Conservation (phyloP, 2,113 vertebrate species). For the Parotia lawesii region DNA sequence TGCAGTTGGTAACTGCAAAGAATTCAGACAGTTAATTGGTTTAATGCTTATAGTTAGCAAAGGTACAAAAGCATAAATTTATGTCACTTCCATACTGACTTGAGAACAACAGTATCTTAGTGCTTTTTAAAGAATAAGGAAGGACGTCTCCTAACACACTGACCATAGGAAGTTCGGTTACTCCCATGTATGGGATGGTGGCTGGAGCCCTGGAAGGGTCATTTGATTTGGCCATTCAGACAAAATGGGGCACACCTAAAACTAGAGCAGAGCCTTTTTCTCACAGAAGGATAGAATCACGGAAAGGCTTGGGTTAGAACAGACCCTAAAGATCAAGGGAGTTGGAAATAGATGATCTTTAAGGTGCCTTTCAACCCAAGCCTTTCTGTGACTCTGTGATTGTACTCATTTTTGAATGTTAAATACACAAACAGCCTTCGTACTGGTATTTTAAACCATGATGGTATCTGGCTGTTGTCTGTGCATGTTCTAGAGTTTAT, state of each 20-base stretch:
- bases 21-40: neutral
- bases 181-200: neutral
- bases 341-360: neutral
- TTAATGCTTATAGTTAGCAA: neutral
- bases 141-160: neutral
- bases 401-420: neutral
- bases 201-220: neutral
- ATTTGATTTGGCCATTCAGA: neutral
- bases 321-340: neutral
- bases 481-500: neutral
- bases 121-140: neutral
- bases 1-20: neutral
- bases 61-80: neutral
- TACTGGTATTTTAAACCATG: neutral
- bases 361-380: neutral
- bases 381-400: neutral
- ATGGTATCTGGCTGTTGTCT: neutral
- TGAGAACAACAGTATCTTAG: neutral
- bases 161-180: accelerated
- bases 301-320: neutral
- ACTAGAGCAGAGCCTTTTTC: neutral
- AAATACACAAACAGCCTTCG: neutral
- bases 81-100: neutral
- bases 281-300: neutral
- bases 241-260: neutral